Evolutionary conservation across 2,113 vertebrate genomes (phyloP).

Genomic region (Syrmaticus mikado): DNA sequence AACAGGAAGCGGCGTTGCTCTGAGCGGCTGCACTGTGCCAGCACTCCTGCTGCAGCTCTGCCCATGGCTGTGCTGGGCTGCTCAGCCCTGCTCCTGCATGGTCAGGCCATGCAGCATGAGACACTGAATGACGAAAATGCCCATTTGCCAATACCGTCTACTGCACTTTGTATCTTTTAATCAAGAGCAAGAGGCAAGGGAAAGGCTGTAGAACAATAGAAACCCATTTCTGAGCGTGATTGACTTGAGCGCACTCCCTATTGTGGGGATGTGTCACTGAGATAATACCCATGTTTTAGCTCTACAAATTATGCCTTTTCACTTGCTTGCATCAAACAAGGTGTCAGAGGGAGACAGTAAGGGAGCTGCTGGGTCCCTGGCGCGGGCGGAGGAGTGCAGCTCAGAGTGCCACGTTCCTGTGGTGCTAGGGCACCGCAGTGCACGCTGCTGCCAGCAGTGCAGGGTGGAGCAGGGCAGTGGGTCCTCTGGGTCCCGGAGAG

Average conservation of each 20-base stretch:
- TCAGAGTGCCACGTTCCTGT: fast-evolving
- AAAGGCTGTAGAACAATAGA: neutral
- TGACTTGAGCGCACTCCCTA: slow-evolving; percentile 3
- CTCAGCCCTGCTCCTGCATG: fast-evolving
- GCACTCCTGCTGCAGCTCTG: neutral
- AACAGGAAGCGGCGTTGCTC: neutral
- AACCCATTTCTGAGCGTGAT: neutral
- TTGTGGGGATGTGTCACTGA: neutral
- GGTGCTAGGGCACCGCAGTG: neutral
- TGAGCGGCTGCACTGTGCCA: neutral
- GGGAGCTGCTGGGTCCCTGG: fast-evolving
- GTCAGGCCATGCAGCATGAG: neutral
- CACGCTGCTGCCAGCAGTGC: neutral
- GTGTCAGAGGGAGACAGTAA: neutral
- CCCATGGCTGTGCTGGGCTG: neutral
- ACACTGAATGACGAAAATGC: neutral
- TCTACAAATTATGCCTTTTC: slow-evolving; percentile 43
- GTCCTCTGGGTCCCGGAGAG: neutral
- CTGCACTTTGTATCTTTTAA: neutral
- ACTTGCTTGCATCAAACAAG: neutral
- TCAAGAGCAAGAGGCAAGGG: neutral
- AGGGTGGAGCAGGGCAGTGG: too few species aligned
- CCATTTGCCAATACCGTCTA: neutral
- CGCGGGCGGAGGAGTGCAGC: fast-evolving
- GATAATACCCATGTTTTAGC: slow-evolving; percentile 55